Evolutionary conservation across 2,888 invertebrate genomes (phyloP).

Genomic region (Cosmia pyralina): DNA sequence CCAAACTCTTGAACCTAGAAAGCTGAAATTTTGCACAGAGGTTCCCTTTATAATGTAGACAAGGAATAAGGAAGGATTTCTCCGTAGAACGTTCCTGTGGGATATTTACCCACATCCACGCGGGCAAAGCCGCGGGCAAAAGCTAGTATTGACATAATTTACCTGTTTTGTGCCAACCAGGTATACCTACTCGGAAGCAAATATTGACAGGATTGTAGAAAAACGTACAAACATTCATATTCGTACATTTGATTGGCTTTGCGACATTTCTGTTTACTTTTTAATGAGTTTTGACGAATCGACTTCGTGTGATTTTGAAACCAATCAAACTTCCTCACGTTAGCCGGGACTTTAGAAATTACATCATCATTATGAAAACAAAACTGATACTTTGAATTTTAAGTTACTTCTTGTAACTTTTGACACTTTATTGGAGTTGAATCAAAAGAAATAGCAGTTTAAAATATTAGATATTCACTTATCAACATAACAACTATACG

Average conservation of each 20-base stretch:
- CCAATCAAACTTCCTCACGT: conserved; percentile 88
- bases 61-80: no score
- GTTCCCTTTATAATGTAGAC: no score
- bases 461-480: background rate
- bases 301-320: conserved; percentile 84
- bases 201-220: conserved; percentile 61
- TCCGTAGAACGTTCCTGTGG: no score
- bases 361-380: conserved; percentile 57
- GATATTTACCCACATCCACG: no score
- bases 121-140: no score
- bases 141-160: conserved; percentile 48
- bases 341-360: conserved; percentile 72
- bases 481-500: background rate
- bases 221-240: conserved; percentile 62
- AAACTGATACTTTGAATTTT: conserved; percentile 51
- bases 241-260: conserved; percentile 80
- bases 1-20: no score
- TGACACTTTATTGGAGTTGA: conserved; percentile 10
- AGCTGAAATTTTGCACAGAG: no score
- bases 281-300: conserved; percentile 87
- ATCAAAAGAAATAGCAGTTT: background rate
- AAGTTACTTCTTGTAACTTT: conserved; percentile 10
- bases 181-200: conserved; percentile 43
- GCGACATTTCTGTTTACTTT: conserved; percentile 87
- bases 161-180: conserved; percentile 43